Conservation (phyloP, 2,888 invertebrate species). For the Hyposoter dolosus region DNA sequence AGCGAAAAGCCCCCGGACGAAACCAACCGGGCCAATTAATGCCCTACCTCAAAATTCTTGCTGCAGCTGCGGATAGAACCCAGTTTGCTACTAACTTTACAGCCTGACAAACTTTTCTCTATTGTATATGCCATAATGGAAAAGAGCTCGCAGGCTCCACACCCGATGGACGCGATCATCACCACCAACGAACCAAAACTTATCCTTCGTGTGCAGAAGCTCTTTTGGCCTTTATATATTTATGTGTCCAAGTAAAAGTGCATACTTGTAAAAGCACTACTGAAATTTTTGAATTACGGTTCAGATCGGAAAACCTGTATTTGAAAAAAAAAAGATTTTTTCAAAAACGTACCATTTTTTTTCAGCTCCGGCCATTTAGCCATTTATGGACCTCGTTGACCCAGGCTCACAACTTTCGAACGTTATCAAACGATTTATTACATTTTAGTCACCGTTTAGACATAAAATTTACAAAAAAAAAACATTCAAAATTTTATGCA, state of each 20-base stretch:
- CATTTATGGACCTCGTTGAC: background rate
- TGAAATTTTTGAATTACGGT: background rate
- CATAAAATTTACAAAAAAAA: too few relatives aligned
- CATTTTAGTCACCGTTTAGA: too few relatives aligned
- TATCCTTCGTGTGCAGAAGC: background rate
- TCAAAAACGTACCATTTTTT: background rate
- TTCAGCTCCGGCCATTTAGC: background rate
- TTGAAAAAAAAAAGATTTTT: background rate
- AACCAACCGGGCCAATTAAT: constrained; percentile 62
- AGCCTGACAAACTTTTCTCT: constrained; percentile 54
- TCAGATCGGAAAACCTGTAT: background rate
- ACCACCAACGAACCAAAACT: constrained; percentile 19
- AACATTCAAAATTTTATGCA: too few relatives aligned
- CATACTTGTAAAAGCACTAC: background rate
- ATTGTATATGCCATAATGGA: constrained; percentile 56
- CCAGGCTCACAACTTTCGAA: too few relatives aligned
- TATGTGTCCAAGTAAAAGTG: background rate
- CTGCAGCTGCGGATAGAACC: constrained; percentile 31
- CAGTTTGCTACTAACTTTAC: constrained; percentile 55
- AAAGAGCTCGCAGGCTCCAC: constrained; percentile 32
- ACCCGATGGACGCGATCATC: constrained; percentile 24
- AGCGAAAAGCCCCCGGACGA: constrained; percentile 47
- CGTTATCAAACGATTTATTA: too few relatives aligned
- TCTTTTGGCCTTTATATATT: background rate
- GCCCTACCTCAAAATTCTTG: constrained; percentile 41